These are phyloP conservation scores for Drosophila pseudoobscura DNA, from an alignment of 1,140 invertebrate species.

Conservation along the genomic window DNA sequence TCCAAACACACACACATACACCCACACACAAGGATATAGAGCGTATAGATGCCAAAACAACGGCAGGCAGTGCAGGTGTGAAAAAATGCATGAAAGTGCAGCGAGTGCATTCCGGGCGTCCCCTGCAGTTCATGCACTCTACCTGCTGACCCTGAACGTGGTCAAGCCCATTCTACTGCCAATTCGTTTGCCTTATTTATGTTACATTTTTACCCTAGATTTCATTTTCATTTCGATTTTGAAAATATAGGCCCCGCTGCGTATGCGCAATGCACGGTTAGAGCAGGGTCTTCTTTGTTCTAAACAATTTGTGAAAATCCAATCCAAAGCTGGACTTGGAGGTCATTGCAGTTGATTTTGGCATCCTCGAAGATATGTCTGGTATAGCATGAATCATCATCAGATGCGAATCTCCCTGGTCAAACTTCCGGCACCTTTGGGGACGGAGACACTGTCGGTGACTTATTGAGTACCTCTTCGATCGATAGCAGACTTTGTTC, in stretches of 20 bases:
- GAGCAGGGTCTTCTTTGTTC: too few species aligned
- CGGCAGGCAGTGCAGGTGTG: slow-evolving; percentile 2
- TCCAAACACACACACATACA: slow-evolving; percentile 48
- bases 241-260: neutral
- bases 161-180: slow-evolving; percentile 25
- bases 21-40: slow-evolving; percentile 41
- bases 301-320: too few species aligned
- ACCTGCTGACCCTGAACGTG: slow-evolving; percentile 68
- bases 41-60: slow-evolving; percentile 51
- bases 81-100: slow-evolving; percentile 63
- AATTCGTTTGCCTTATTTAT: slow-evolving; percentile 8
- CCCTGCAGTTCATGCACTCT: slow-evolving; percentile 57
- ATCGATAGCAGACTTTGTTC: neutral
- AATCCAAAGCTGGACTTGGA: too few species aligned
- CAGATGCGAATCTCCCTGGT: too few species aligned
- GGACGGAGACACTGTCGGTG: neutral
- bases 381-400: too few species aligned
- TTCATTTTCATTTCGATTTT: slow-evolving; percentile 1
- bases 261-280: neutral
- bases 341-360: too few species aligned
- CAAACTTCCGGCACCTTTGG: too few species aligned
- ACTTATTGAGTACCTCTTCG: neutral
- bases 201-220: slow-evolving; percentile 1
- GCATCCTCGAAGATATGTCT: too few species aligned
- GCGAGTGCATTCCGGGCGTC: slow-evolving; percentile 44